Conservation (phyloP, 2,797 vertebrate species). For the Ataeniobius toweri region DNA sequence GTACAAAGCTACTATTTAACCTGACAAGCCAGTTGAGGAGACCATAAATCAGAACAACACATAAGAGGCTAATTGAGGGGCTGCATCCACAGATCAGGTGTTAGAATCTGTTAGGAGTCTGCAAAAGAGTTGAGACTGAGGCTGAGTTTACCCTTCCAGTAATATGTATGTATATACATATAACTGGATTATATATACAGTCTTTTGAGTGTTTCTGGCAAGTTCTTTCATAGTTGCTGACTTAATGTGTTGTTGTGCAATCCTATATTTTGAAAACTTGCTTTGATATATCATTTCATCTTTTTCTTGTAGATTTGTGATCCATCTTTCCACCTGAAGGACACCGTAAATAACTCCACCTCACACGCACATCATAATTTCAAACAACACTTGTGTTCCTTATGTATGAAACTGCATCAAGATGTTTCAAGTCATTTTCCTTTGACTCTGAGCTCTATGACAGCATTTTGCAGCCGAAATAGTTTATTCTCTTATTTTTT, state of each 20-base stretch:
- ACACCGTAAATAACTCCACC: conserved; percentile 41
- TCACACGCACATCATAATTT: conserved; percentile 35
- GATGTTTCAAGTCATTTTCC: conserved; percentile 37
- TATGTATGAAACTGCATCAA: conserved; percentile 14
- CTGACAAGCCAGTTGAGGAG: no score
- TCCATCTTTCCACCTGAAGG: conserved; percentile 35
- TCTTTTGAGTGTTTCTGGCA: background rate
- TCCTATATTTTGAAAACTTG: conserved; percentile 20
- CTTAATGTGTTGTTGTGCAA: conserved; percentile 6
- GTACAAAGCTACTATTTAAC: no score
- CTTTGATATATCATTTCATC: conserved; percentile 41
- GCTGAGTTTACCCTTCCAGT: no score
- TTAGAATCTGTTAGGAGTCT: no score
- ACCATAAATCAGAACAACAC: no score
- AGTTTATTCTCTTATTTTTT: conserved; percentile 36
- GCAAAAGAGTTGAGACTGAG: no score
- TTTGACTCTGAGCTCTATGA: conserved; percentile 41
- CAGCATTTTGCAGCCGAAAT: conserved; percentile 53
- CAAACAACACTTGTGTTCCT: conserved; percentile 22
- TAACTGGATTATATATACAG: no score
- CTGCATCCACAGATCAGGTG: no score
- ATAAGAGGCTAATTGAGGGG: no score
- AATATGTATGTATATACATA: no score
- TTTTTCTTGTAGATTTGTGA: conserved; percentile 36
- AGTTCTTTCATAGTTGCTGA: background rate